A percentile compares a stretch with the other conserved stretches of the same genome.
phyloP scores from a whole-genome alignment of 2,797 vertebrate genomes.

The Strix occidentalis region DNA sequence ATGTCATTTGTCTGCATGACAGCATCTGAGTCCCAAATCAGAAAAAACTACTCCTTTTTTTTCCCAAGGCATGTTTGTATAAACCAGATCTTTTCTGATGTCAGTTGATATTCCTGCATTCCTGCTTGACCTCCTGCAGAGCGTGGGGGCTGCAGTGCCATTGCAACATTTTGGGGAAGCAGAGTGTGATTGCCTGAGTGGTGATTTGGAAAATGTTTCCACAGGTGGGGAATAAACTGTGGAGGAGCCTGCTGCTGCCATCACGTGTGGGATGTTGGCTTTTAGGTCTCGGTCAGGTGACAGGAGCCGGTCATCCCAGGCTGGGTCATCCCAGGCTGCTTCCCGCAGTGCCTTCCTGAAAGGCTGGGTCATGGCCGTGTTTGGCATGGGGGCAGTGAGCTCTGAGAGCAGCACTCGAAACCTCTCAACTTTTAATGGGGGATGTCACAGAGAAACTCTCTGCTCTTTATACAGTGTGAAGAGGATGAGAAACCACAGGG shows the following conservation, averaged over 20 bases:
- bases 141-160: fast-evolving
- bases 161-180: neutral
- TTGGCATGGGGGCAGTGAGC: neutral
- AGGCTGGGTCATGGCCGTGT: fast-evolving
- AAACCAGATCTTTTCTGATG: neutral
- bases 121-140: neutral
- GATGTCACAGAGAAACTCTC: neutral
- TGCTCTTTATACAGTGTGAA: neutral
- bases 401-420: neutral
- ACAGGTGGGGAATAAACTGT: neutral
- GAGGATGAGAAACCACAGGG: neutral
- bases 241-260: neutral
- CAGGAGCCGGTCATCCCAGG: fast-evolving
- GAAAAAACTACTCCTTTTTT: neutral
- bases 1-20: neutral
- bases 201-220: neutral
- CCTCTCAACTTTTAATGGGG: neutral
- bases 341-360: fast-evolving
- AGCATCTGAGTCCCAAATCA: neutral
- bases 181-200: neutral
- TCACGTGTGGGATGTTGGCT: neutral
- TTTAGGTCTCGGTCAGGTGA: neutral
- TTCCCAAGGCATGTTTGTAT: neutral
- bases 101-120: neutral
- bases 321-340: neutral